Base-by-base conservation (phyloP, 2,797 vertebrate species). In the Neosilurus mollespiculum region DNA sequence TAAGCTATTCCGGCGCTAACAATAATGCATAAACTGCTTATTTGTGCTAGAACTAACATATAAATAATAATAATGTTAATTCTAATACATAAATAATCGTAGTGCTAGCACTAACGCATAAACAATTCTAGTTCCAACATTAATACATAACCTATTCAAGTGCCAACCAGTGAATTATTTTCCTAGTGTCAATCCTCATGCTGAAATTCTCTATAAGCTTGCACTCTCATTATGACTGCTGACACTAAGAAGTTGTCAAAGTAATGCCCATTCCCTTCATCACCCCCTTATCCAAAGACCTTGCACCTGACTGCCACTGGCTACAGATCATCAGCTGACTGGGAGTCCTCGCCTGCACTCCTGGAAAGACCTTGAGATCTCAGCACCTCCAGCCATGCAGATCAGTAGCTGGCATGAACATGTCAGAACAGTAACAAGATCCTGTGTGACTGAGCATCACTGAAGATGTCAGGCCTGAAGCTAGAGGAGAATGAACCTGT, bases 361-460 rank as follows among this genome's bases (percentile, higher is more conserved):
- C 89, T 91, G 93, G 91, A 94, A 94, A 93, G 92, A 94, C 93
- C 92, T 93, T 90, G 90, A 93, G 92, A 93, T 91, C 90, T 91
- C 83, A 16, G 86, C 91, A 89, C 92, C 93, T 92, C 91, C 85
- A 87, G 93, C 90, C 80, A 85, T 84, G 88, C 83, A 89, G 91
- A 93, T 92, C 88, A 62, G 91, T 91, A 90, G 90, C 91, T 91
- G 87, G 89, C 84, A 90, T 88, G 91, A 93, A 92, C 93, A 91
- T 91, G 92, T 94, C 93, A 93, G 91, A 73, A 88, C 86, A 89
- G 91, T 92, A 93, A 94, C 93, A 84, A 94, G 94, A 94, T 95
- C 89, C 89, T 86, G 90, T 92, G 93, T 94, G 94, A 95, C 94
- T 94, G 92, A 92, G 90, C 93, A 93, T 93, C 93, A 94, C 94